Evolutionary conservation across 2,888 invertebrate species (phyloP), one percentile per base, ranked within the genome.

Genomic region (Perizoma affinitatum): DNA sequence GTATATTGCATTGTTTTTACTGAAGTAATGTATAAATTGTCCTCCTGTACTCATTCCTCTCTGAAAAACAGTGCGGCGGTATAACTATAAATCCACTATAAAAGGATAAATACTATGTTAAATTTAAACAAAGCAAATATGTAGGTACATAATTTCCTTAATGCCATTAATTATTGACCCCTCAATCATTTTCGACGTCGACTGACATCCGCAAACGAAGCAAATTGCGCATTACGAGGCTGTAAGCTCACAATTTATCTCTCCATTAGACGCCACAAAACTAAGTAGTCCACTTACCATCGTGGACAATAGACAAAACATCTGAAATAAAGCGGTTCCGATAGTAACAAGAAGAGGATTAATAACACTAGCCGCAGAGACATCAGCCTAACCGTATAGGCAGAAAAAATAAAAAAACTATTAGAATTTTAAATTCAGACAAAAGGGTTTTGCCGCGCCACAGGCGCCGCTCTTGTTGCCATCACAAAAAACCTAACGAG

Each of bases 401-500:
- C 65, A 65, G 63, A 68, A 61, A 74, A 72, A 72, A 74, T 69
- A 60, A 72, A 73, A 72, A 79, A 74, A 73, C 34, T 34, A 71
- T 71, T 80, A 73, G 66, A 69, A 78, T 78, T 86, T 84, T 76
- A 77, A 81, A 86, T 85, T 87, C 82, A 69, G 83, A 83, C 84
- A 80, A 86, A 87, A 88, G 87, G 84, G 84, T 83, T 84, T 83
- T 65, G 81, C 84, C 87, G 84, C 86, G 71, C 86, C 85, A 80
- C 86, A 84, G 88, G 89, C 89, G 88, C 89, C 88, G 86, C 82
- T 80, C 47, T 69, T 73, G 78, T 78, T 83, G 82, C 79, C 76
- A 75, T 61, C 68, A 83, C 82, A 88, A 90, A 89, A 80, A 88
- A 78, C 66, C 67, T 46, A 61, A 54, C 56, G 48, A 42, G 51